These are phyloP conservation scores for Arctocebus calabarensis DNA, from an alignment of 2,797 vertebrate species.

Conservation along the genomic window DNA sequence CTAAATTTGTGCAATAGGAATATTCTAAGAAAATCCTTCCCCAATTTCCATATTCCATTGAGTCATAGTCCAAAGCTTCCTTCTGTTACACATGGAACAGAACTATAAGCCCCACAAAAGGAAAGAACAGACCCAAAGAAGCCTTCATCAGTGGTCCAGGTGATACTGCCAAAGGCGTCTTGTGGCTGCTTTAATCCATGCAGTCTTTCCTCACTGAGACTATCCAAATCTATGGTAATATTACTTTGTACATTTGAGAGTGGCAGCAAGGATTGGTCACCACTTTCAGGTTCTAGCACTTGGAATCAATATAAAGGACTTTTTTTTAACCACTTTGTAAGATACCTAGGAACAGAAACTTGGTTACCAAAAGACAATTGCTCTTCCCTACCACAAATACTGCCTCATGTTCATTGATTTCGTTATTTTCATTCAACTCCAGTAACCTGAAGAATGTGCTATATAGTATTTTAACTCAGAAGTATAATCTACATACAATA, in stretches of 20 bases:
- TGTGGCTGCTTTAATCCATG: neutral
- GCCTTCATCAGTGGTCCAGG: neutral
- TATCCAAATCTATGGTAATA: neutral
- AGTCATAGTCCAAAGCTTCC: neutral
- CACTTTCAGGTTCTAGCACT: neutral
- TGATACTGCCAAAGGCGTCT: neutral
- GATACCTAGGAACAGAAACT: neutral
- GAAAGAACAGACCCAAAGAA: constrained; percentile 32
- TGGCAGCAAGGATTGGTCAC: neutral
- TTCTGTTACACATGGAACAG: neutral
- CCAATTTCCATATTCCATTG: neutral
- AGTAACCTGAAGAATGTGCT: neutral
- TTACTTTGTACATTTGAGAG: neutral
- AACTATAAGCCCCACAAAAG: neutral
- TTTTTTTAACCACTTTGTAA: neutral
- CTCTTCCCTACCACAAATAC: neutral
- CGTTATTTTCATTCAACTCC: constrained; percentile 9
- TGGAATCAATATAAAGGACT: constrained; percentile 21
- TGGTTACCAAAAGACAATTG: neutral
- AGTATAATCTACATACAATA: neutral
- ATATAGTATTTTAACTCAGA: neutral
- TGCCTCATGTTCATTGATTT: neutral
- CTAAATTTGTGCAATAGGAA: constrained; percentile 3
- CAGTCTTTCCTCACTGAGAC: neutral
- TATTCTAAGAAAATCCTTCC: neutral